A percentile compares a stretch with the other conserved stretches of the same genome.
These are phyloP conservation scores for Pelecanus crispus DNA, from an alignment of 2,113 vertebrate genomes.

Conservation along the genomic window DNA sequence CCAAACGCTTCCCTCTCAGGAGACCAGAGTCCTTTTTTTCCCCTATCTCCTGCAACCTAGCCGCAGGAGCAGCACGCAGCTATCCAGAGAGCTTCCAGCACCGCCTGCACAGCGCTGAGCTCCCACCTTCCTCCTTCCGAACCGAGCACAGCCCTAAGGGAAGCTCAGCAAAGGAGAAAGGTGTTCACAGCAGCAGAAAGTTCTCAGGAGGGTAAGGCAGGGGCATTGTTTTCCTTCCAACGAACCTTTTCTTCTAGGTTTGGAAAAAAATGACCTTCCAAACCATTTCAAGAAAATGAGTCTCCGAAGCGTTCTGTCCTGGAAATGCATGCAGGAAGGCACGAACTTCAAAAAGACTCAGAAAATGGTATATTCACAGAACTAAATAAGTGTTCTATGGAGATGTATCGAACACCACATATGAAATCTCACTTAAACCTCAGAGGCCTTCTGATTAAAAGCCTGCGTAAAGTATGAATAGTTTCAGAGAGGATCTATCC, in stretches of 20 bases:
- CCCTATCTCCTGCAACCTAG: background rate
- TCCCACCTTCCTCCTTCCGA: background rate
- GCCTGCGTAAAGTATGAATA: background rate
- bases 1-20: background rate
- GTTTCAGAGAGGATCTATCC: background rate
- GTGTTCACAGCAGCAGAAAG: background rate
- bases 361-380: background rate
- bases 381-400: background rate
- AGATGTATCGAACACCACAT: background rate
- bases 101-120: accelerated
- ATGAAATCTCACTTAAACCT: background rate
- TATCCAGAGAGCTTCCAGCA: background rate
- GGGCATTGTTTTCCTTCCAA: background rate
- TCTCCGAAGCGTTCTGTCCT: background rate
- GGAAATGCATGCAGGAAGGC: background rate
- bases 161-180: background rate
- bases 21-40: background rate
- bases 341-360: background rate
- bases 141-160: background rate
- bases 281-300: background rate
- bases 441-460: background rate
- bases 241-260: background rate
- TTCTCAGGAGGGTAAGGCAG: background rate
- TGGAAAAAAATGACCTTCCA: background rate
- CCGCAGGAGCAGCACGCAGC: background rate